phyloP scores from a whole-genome alignment of 2,888 invertebrate species.

The Ecdyonurus torrentis region DNA sequence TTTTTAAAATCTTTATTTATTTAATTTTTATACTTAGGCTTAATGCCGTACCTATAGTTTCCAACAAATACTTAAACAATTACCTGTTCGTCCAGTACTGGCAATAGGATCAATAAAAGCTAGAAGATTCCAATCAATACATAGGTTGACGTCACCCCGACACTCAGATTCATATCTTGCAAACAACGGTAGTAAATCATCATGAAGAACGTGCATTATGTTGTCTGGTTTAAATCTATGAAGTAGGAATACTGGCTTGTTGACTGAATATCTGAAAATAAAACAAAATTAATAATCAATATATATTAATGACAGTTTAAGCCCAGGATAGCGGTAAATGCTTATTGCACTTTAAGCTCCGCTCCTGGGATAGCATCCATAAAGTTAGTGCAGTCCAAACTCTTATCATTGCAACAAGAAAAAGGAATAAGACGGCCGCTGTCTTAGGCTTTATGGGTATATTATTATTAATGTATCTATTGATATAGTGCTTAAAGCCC shows the following conservation, averaged over 20 bases:
- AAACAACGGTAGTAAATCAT: slow-evolving; percentile 30
- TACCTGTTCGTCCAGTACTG: neutral
- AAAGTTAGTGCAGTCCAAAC: no score
- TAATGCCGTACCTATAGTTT: no score
- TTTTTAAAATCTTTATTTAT: no score
- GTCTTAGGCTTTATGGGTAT: no score
- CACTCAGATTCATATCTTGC: slow-evolving; percentile 21
- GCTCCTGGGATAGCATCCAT: no score
- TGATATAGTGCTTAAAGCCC: no score
- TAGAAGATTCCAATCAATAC: slow-evolving; percentile 17
- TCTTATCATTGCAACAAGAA: no score
- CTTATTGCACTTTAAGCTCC: neutral
- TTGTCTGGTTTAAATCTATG: slow-evolving; percentile 31
- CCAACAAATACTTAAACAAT: no score
- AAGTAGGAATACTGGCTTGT: slow-evolving; percentile 19
- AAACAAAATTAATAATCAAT: neutral
- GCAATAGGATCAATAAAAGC: slow-evolving; percentile 20
- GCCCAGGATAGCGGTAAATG: neutral
- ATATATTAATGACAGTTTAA: neutral
- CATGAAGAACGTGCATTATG: slow-evolving; percentile 34
- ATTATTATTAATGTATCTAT: no score
- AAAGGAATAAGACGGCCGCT: no score
- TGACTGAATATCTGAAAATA: slow-evolving; percentile 1
- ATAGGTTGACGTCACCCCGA: slow-evolving; percentile 14
- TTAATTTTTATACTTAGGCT: no score